Evolutionary conservation across 2,113 vertebrate species (phyloP).

Genomic region (Pseudorasbora parva): DNA sequence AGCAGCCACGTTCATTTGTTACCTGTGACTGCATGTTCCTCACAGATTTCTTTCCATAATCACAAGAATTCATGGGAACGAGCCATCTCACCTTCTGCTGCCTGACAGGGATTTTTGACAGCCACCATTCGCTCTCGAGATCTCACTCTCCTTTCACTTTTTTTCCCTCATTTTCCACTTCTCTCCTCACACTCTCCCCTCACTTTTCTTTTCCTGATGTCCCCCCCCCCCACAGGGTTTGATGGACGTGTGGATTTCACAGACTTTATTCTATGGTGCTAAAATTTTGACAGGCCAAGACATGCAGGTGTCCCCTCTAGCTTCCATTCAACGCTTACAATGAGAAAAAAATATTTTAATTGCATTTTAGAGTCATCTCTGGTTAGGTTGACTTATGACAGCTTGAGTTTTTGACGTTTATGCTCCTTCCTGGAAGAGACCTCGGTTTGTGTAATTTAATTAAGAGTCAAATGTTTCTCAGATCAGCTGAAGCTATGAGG

Average conservation of each 20-base stretch:
- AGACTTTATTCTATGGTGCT: constrained; percentile 1
- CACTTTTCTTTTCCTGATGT: neutral
- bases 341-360: constrained; percentile 35
- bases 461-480: constrained; percentile 22
- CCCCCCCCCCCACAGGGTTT: neutral
- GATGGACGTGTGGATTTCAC: constrained; percentile 19
- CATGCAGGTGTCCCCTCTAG: constrained; percentile 15
- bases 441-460: constrained; percentile 17
- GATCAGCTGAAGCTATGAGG: neutral
- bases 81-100: constrained; percentile 27
- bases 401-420: constrained; percentile 19
- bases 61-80: constrained; percentile 5
- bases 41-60: neutral
- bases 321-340: neutral
- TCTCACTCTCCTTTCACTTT: constrained; percentile 13
- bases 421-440: constrained; percentile 29
- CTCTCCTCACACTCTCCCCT: neutral
- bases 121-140: constrained; percentile 12
- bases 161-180: neutral
- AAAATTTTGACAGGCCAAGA: constrained; percentile 25
- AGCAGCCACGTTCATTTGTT: neutral
- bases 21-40: constrained; percentile 14
- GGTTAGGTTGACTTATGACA: constrained; percentile 16
- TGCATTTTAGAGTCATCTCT: constrained; percentile 16
- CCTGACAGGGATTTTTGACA: constrained; percentile 37